Conservation (phyloP, 2,797 vertebrate genomes). For the Kryptopterus vitreolus region DNA sequence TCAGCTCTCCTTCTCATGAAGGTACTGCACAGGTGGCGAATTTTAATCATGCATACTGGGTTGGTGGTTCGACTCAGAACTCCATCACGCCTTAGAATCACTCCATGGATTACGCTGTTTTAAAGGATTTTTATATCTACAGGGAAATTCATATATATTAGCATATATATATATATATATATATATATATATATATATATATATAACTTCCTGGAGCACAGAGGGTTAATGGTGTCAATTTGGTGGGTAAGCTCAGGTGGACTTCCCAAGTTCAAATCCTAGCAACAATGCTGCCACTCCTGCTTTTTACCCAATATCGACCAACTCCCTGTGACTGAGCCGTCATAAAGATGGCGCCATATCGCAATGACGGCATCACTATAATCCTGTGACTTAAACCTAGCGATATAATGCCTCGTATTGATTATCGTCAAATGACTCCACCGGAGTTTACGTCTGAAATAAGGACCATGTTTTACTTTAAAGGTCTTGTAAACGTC, state of each 20-base stretch:
- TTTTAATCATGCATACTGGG: neutral
- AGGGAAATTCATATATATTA: too few relatives aligned
- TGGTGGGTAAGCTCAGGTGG: too few relatives aligned
- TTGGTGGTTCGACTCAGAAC: neutral
- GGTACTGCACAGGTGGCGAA: neutral
- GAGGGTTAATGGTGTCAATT: too few relatives aligned
- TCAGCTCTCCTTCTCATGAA: neutral
- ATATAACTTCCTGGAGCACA: too few relatives aligned
- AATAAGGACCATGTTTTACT: conserved; percentile 53
- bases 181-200: too few relatives aligned
- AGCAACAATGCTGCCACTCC: too few relatives aligned
- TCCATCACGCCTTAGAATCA: too few relatives aligned
- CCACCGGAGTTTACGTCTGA: neutral
- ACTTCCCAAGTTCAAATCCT: too few relatives aligned
- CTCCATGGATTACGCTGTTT: too few relatives aligned
- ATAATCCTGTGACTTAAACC: neutral
- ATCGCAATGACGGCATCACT: neutral
- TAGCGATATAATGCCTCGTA: neutral
- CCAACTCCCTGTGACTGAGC: neutral
- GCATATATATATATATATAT: too few relatives aligned
- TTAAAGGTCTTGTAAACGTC: conserved; percentile 70
- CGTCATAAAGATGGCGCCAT: neutral
- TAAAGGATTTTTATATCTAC: too few relatives aligned
- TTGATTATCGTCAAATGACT: neutral
- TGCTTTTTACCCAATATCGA: neutral